These are phyloP conservation scores for Himalopsyche anomala DNA, from an alignment of 2,888 invertebrate species.

Conservation along the genomic window DNA sequence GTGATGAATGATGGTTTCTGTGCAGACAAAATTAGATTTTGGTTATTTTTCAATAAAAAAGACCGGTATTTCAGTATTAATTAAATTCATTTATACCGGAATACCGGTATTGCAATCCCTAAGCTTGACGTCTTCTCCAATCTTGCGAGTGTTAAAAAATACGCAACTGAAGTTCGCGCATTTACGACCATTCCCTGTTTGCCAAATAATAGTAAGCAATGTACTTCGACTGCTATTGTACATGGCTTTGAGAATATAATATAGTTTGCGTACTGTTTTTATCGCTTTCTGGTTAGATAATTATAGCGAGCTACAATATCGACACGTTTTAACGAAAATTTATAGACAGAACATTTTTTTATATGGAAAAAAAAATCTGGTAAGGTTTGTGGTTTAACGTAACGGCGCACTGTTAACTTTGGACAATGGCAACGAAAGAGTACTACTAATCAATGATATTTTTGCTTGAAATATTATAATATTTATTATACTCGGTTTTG, in stretches of 20 bases:
- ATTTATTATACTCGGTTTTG: too few species aligned
- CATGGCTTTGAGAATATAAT: not conserved
- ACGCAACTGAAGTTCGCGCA: constrained; percentile 1
- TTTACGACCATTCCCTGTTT: not conserved
- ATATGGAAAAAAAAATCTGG: not conserved
- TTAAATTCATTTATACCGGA: too few species aligned
- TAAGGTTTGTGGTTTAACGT: not conserved
- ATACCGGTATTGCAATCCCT: too few species aligned
- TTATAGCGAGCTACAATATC: not conserved
- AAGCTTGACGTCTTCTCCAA: not conserved
- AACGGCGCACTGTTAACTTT: not conserved
- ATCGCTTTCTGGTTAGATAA: constrained; percentile 6
- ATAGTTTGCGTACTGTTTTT: not conserved
- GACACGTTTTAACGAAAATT: not conserved
- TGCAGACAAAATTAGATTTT: too few species aligned
- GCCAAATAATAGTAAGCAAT: not conserved
- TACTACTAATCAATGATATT: too few species aligned
- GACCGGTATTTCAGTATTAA: too few species aligned
- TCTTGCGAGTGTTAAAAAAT: not conserved
- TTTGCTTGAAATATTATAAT: too few species aligned
- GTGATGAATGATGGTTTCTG: too few species aligned
- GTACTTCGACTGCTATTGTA: not conserved
- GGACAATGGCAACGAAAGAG: too few species aligned
- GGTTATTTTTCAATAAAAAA: too few species aligned
- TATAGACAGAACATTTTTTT: not conserved